Evolutionary conservation across 2,888 invertebrate genomes (phyloP).

Genomic region (Arge pagana): DNA sequence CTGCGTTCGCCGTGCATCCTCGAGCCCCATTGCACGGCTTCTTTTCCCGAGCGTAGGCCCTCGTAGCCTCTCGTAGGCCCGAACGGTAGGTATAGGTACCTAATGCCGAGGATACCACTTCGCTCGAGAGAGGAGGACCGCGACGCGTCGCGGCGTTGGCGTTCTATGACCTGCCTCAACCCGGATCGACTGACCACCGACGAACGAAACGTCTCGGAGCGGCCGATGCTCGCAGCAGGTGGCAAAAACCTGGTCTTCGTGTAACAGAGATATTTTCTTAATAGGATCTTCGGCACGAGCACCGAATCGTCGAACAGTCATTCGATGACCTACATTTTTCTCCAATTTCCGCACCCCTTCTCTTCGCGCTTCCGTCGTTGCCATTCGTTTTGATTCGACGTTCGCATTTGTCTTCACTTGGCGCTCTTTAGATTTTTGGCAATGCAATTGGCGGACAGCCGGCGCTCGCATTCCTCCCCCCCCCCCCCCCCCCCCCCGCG

Average conservation of each 20-base stretch:
- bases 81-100: background rate
- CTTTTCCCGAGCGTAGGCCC: background rate
- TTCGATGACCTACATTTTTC: too few species aligned
- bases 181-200: background rate
- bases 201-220: too few species aligned
- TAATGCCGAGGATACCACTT: background rate
- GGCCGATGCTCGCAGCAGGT: constrained; percentile 4
- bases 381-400: too few species aligned
- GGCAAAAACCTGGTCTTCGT: too few species aligned
- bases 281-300: too few species aligned
- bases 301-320: too few species aligned
- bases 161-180: constrained; percentile 13
- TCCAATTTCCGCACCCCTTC: too few species aligned
- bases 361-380: too few species aligned
- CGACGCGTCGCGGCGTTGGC: background rate
- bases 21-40: background rate
- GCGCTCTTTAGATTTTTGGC: background rate
- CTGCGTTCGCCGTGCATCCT: too few species aligned
- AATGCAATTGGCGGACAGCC: background rate
- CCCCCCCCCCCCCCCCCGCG: constrained; percentile 17
- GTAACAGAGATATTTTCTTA: too few species aligned
- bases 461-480: background rate
- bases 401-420: too few species aligned
- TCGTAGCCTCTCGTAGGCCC: background rate
- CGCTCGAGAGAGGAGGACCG: background rate